phyloP scores from a whole-genome alignment of 2,888 invertebrate species.

The Scotopteryx bipunctaria region DNA sequence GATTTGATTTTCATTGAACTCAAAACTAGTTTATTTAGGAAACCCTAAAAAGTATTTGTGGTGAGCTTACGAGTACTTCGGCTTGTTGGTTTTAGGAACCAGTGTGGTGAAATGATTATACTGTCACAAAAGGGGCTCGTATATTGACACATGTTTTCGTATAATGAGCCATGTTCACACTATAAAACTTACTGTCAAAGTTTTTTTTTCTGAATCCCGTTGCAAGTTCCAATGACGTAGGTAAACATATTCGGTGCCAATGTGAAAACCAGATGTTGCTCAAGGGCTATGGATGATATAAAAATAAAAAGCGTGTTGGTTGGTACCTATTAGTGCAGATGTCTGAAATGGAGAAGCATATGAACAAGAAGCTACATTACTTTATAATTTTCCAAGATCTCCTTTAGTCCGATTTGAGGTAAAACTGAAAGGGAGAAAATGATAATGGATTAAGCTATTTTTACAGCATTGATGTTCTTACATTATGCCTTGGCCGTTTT shows the following conservation, averaged over 20 bases:
- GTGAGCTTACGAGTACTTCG: too few relatives aligned
- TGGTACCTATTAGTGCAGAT: not conserved
- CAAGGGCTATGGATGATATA: conserved; percentile 34
- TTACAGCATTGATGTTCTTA: conserved; percentile 25
- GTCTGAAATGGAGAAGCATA: not conserved
- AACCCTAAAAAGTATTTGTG: too few relatives aligned
- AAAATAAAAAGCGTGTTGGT: conserved; percentile 32
- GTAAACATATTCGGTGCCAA: conserved; percentile 22
- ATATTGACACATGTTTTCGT: too few relatives aligned
- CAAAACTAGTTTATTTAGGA: too few relatives aligned
- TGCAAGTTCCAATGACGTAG: conserved; percentile 28
- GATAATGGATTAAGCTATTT: conserved; percentile 8
- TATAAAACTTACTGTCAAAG: not conserved
- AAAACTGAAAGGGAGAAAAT: not conserved
- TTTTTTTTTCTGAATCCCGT: conserved; percentile 26
- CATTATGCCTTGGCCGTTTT: conserved; percentile 19
- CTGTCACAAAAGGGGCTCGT: too few relatives aligned
- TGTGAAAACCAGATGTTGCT: conserved; percentile 42
- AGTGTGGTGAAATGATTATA: too few relatives aligned
- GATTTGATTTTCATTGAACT: too few relatives aligned
- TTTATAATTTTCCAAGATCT: not conserved
- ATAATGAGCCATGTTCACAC: too few relatives aligned
- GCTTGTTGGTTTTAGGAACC: too few relatives aligned
- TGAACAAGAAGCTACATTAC: not conserved
- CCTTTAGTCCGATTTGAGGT: not conserved